Base-by-base conservation (phyloP, 2,888 invertebrate species). In the Monopis laevigella region DNA sequence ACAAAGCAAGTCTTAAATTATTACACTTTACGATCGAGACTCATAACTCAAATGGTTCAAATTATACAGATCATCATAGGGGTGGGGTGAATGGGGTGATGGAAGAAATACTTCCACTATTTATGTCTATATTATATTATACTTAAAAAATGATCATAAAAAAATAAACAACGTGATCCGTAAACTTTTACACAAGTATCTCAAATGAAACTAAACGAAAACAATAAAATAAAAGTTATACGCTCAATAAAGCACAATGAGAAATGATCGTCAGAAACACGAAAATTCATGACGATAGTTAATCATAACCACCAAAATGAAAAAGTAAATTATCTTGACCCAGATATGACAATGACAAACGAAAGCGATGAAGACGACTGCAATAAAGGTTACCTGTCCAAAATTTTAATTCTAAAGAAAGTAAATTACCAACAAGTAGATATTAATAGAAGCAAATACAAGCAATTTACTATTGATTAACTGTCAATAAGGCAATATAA, bases 161-260 rank as follows among this genome's bases (percentile, higher is more conserved):
- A 32, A 17, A 29, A 3, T 29, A 16, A 32, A 32, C 17, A 16
- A 14, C 32, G 32, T 32, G 17, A 32, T n/a, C 10, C 32, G 17
- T 32, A 13, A 13, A 17, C 29, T 29, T 29, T 29, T 14, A 29
- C 29, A 14, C n/a, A 32, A 32, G 16, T 17, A 14, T 17, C 17
- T 32, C 10, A 32, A 32, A 32, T 32, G 17, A 32, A 32, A 32
- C 32, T 32, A 32, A 32, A 32, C 32, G 32, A 17, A 32, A n/a
- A 32, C 32, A 32, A 32, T 32, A 32, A 32, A 32, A 32, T 32
- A 32, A 32, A 32, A 32, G 14, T 32, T 32, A 32, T 32, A 32
- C 14, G 32, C 32, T 32, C 32, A 17, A 32, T 32, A 32, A 32
- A 32, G 17, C 17, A 32, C 16, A 32, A 32, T 32, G 32, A 32